These are phyloP conservation scores for Natrix natrix DNA, from an alignment of 2,797 vertebrate species.

Conservation along the genomic window DNA sequence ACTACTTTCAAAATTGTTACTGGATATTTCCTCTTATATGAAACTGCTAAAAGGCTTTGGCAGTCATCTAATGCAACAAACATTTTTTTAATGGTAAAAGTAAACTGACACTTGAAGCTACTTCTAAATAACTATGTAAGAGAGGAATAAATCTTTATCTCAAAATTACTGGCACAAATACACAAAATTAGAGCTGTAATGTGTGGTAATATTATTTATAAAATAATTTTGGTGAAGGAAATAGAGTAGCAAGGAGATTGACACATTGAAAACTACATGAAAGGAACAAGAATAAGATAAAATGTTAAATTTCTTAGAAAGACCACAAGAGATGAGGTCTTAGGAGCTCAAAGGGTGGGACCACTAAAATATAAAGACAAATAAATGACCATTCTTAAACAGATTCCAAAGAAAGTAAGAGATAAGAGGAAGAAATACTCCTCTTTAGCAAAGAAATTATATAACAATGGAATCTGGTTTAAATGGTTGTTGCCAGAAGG, in stretches of 20 bases:
- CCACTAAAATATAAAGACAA: too few species aligned
- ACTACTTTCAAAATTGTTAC: constrained; percentile 3
- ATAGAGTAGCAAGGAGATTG: background rate
- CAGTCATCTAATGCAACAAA: constrained; percentile 15
- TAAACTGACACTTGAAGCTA: background rate
- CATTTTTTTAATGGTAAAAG: background rate
- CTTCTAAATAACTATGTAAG: constrained; percentile 36
- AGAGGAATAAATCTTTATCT: constrained; percentile 17
- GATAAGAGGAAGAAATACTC: too few species aligned
- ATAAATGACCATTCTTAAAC: too few species aligned
- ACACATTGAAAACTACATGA: background rate
- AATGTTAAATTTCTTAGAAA: too few species aligned
- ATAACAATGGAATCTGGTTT: too few species aligned
- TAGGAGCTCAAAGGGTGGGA: too few species aligned
- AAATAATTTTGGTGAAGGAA: background rate
- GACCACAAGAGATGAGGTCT: too few species aligned
- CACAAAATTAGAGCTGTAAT: constrained; percentile 13
- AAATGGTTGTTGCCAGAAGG: too few species aligned
- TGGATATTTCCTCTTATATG: constrained; percentile 1
- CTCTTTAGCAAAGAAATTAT: too few species aligned
- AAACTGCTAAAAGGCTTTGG: constrained; percentile 3
- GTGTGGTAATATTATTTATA: background rate
- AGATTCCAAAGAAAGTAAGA: too few species aligned
- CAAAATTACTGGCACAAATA: constrained; percentile 14
- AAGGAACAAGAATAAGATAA: background rate